Evolutionary conservation across 2,113 vertebrate genomes (phyloP), one percentile per base, ranked within the genome.

Genomic region (Tricholaema leucomelas): DNA sequence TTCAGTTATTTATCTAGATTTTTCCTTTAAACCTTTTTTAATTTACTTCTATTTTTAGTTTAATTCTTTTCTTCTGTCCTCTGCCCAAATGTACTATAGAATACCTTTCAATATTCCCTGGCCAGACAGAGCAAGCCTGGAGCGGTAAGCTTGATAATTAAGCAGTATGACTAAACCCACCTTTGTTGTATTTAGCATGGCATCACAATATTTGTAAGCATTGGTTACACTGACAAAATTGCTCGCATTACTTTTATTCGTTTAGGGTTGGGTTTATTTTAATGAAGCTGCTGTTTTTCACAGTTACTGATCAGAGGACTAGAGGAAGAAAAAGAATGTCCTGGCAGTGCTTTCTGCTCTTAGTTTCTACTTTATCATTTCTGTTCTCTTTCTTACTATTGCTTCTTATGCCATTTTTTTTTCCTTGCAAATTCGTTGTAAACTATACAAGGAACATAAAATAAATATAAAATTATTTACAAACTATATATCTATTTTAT

Each of bases 21-120:
- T 96, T 88, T 92, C 83, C 69, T 75, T 92, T 95, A 42, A 21
- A 6, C 25, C 60, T 85, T 92, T 76, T 59, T 23, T 11, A 23
- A 48, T 48, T 48, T 48, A 7, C 12, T 50, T 50, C 13, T 50
- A 25, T 50, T 80, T 44, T 72, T 81, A 93, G 94, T 91, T 91
- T 97, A 97, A 97, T 97, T 85, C 84, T 97, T 97, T 97, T 97
- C 74, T 98, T 98, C 95, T 98, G 81, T 98, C 97, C 97, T 98
- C 95, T 98, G 92, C 98, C 98, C 98, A 97, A 97, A 98, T 96
- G 96, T 97, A 97, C 94, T 97, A 27, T 99, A 99, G 99, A 99
- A 98, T 99, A 92, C 98, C 99, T 98, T 99, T 99, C 98, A 99
- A 97, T 99, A 98, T 99, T 97, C 98, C 99, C 96, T 99, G 99